A percentile compares a stretch with the other conserved stretches of the same genome.
Conservation (phyloP, 1,140 invertebrate species). For the silkworm (Bombyx mori) region DNA sequence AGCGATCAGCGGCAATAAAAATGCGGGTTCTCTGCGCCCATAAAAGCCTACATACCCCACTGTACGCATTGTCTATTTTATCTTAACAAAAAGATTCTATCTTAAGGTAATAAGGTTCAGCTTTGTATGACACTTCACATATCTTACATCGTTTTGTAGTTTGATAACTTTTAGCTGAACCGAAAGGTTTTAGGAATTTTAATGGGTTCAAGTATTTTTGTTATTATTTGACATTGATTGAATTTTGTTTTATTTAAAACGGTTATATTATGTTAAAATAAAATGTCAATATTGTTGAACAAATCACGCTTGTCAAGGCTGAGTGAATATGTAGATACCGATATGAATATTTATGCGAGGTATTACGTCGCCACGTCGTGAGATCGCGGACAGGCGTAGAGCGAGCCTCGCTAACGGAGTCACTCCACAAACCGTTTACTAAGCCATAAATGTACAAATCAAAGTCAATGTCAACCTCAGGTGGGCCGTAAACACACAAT, state of each 20-base stretch:
- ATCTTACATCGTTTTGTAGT: too few species aligned
- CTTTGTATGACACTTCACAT: too few species aligned
- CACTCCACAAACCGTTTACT: conserved; percentile 37
- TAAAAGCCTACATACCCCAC: conserved; percentile 56
- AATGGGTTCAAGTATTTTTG: too few species aligned
- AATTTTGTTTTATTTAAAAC: too few species aligned
- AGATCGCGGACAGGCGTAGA: conserved; percentile 8
- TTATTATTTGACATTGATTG: too few species aligned
- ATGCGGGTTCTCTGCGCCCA: conserved; percentile 57
- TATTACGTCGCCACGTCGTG: background rate
- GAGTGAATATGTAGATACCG: background rate
- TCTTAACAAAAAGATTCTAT: background rate
- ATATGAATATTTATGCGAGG: background rate
- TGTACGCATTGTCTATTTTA: conserved; percentile 27
- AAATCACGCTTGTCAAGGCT: conserved; percentile 2
- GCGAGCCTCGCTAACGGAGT: conserved; percentile 19
- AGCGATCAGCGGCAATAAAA: conserved; percentile 67
- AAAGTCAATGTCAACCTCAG: conserved; percentile 67
- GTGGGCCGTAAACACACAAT: conserved; percentile 62
- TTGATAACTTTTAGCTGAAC: too few species aligned
- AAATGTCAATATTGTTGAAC: background rate
- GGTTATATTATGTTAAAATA: too few species aligned
- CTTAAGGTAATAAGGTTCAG: too few species aligned
- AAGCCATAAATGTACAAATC: conserved; percentile 63
- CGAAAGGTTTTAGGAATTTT: too few species aligned